Base-by-base conservation (phyloP, 2,888 invertebrate genomes). In the Drosophila flavopinicola region DNA sequence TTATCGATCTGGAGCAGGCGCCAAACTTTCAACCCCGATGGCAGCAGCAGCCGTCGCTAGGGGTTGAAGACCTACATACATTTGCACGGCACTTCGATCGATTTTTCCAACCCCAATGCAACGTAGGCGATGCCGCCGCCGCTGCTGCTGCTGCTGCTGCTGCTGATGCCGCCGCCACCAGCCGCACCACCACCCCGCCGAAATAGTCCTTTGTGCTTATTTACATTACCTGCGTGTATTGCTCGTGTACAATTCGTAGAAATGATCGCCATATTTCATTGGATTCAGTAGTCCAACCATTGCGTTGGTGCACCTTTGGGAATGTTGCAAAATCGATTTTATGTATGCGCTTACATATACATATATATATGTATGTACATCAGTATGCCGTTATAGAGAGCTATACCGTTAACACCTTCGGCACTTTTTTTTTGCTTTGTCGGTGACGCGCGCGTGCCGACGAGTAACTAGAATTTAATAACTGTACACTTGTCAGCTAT, bases 261-360 rank as follows among this genome's bases (percentile, higher is more conserved):
- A 91, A 79, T 91, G 85, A 84, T 90, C 91, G 47, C 91, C 91
- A 85, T 91, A 91, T 85, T 91, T 90, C 29, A 88, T 70, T 25
- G 91, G 91, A 87, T 91, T 90, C 47, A 91, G 79, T 60, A 91
- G 77, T 33, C 91, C 90, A 75, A 91, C 90, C 90, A 90, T 90
- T 32, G 66, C 58, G 54, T 75, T 66, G 47, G 35, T 53, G 24
- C 42, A 52, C 20, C 23, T 52, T 13, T 63, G 58, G 44, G 48
- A 10, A 29, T 70, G 17, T 29, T 54, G 48, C 57, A 56, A 74
- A 83, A 87, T 83, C 83, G 83, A 83, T 83, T 73, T 82, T 75
- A 64, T 58, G 49, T 75, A 71, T 66, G 53, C 54, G 45, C 42
- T 41, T 54, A 57, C 42, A 60, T 51, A 51, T 47, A 64, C 57